Percentiles rank a stretch among this genome's conserved stretches.
phyloP scores from a whole-genome alignment of 1,140 invertebrate genomes.

The Cydia amplana region DNA sequence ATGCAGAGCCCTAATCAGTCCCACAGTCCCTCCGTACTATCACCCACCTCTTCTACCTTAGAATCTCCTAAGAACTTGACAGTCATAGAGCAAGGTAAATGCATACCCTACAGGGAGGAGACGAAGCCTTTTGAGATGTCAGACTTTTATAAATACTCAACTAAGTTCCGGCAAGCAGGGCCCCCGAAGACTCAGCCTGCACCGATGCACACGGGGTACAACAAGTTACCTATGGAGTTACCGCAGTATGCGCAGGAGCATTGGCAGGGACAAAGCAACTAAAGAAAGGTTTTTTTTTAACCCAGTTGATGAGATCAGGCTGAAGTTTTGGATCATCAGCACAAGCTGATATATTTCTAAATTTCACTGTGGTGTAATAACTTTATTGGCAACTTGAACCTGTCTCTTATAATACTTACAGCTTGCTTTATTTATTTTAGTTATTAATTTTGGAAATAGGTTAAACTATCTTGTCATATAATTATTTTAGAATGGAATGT shows the following conservation, averaged over 20 bases:
- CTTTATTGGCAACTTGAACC: not conserved
- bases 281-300: not conserved
- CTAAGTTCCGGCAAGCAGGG: slow-evolving; percentile 89
- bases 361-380: not conserved
- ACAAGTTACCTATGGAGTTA: slow-evolving; percentile 68
- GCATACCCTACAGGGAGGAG: slow-evolving; percentile 95
- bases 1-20: slow-evolving; percentile 70
- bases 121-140: slow-evolving; percentile 98
- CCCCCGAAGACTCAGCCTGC: slow-evolving; percentile 53
- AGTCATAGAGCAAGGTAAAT: slow-evolving; percentile 91
- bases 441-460: slow-evolving; percentile 5
- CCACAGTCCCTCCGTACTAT: slow-evolving; percentile 66
- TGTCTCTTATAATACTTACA: not conserved
- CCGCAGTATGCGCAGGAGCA: slow-evolving; percentile 64
- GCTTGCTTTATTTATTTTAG: slow-evolving; percentile 35
- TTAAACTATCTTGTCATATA: slow-evolving; percentile 19
- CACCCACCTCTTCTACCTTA: slow-evolving; percentile 80
- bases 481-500: slow-evolving; percentile 8
- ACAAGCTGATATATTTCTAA: no score
- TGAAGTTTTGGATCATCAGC: no score
- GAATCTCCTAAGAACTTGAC: slow-evolving; percentile 90
- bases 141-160: slow-evolving; percentile 98
- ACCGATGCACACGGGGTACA: slow-evolving; percentile 56
- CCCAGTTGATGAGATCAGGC: no score
- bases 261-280: slow-evolving; percentile 60